A percentile compares a stretch with the other conserved stretches of the same genome.
Conservation (phyloP, 2,888 invertebrate species). For the Nowickia ferox region DNA sequence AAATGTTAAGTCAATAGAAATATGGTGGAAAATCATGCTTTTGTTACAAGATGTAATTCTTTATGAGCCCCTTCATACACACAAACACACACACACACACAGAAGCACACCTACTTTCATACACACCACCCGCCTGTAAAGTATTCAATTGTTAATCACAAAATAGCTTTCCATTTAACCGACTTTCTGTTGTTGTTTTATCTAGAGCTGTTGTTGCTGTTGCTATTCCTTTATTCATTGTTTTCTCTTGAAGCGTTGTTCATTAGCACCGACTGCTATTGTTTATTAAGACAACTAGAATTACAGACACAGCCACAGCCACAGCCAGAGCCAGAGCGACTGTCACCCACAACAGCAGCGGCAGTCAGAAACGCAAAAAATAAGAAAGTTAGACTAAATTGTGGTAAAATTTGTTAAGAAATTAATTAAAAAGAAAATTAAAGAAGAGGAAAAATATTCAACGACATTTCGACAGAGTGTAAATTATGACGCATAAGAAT, state of each 20-base stretch:
- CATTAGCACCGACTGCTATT: constrained; percentile 44
- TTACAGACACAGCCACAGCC: neutral
- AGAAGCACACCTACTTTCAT: neutral
- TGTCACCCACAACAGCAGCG: neutral
- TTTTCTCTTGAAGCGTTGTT: constrained; percentile 26
- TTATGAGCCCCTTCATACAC: neutral
- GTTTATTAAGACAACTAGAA: constrained; percentile 31
- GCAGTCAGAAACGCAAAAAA: neutral
- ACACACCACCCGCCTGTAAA: neutral
- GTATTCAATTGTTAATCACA: constrained; percentile 33
- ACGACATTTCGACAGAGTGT: neutral
- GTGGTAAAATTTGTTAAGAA: constrained; percentile 27
- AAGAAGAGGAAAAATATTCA: neutral
- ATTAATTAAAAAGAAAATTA: constrained; percentile 47
- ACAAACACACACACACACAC: neutral
- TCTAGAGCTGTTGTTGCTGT: constrained; percentile 29
- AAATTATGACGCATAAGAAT: neutral
- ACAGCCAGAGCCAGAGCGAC: too few relatives aligned
- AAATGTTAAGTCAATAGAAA: too few relatives aligned
- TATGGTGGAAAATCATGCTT: too few relatives aligned
- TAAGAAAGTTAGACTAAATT: constrained; percentile 4
- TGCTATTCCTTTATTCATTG: neutral
- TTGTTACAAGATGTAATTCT: neutral
- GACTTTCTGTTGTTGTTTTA: constrained; percentile 10
- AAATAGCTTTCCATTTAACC: constrained; percentile 37